Evolutionary conservation across 2,113 vertebrate genomes (phyloP), one percentile per base, ranked within the genome.

Genomic region (Pardalotus punctatus): DNA sequence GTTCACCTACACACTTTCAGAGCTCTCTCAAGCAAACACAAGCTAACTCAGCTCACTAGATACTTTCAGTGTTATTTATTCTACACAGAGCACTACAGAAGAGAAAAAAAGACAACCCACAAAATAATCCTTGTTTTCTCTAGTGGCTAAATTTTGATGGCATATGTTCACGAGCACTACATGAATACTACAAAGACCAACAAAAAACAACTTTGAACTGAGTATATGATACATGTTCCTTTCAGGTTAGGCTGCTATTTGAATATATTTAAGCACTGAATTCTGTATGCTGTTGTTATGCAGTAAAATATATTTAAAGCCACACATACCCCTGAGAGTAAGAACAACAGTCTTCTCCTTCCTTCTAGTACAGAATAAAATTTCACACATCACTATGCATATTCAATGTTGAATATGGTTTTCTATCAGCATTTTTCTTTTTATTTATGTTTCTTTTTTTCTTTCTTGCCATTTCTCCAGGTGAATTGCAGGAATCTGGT

Each of bases 1-100:
- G 4, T 76, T 81, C 80, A 80, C 80, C 87, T 89, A 94, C 60
- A 60, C 36, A 21, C n/a, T 91, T 58, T 25, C 33, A 88, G 78
- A 69, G 66, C 21, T 79, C 73, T 93, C 43, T 56, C 31, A 36
- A 85, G 64, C 40, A 94, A 93, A 74, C 19, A 73, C 28, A 65
- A 92, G 70, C 57, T 74, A 84, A 40, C 28, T 76, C 16, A 58
- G 66, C 61, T 90, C 78, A 71, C 22, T 42, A 57, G 58, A 45
- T 83, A 85, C 77, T 85, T 94, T 69, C 76, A 90, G 71, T 27
- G 12, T 38, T 82, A 76, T 79, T 93, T 95, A 77, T 61, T n/a
- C 74, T 86, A 38, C 5, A 54, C 78, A 69, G 14, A 82, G 20
- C 6, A 56, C 48, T 62, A 78, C 20, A 53, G 19, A 65, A 40